These are phyloP conservation scores for Caenorhabditis japonica DNA, from an alignment of 2,888 invertebrate species.

Conservation along the genomic window DNA sequence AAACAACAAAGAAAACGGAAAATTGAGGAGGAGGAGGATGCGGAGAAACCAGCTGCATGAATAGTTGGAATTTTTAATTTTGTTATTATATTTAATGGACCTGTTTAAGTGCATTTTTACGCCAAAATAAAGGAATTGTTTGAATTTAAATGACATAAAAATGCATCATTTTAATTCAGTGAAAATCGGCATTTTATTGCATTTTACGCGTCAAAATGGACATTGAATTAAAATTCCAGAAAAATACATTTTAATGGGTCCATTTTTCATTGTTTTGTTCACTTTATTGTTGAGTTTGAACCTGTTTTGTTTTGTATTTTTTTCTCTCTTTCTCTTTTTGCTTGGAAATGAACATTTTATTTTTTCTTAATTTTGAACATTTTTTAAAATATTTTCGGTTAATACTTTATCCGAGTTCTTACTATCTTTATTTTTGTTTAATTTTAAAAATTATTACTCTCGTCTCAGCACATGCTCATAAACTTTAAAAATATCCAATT, in stretches of 20 bases:
- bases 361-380: conserved; percentile 1
- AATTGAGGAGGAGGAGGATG: conserved; percentile 15
- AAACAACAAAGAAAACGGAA: conserved; percentile 34
- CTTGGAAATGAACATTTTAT: conserved; percentile 1
- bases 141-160: too few relatives aligned
- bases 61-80: neutral
- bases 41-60: neutral
- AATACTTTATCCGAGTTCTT: neutral
- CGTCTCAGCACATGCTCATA: too few relatives aligned
- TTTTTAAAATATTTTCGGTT: conserved; percentile 2
- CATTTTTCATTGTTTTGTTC: conserved; percentile 15
- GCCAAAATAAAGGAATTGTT: neutral
- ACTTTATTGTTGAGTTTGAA: neutral
- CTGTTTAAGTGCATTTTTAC: neutral
- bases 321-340: neutral
- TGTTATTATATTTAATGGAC: too few relatives aligned
- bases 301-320: neutral
- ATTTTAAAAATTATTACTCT: too few relatives aligned
- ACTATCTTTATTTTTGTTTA: too few relatives aligned
- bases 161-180: too few relatives aligned
- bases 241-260: too few relatives aligned
- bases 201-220: too few relatives aligned
- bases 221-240: too few relatives aligned
- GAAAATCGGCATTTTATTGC: too few relatives aligned
- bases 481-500: too few relatives aligned